Conservation (phyloP, 2,888 invertebrate genomes). For the Isoperla grammatica region DNA sequence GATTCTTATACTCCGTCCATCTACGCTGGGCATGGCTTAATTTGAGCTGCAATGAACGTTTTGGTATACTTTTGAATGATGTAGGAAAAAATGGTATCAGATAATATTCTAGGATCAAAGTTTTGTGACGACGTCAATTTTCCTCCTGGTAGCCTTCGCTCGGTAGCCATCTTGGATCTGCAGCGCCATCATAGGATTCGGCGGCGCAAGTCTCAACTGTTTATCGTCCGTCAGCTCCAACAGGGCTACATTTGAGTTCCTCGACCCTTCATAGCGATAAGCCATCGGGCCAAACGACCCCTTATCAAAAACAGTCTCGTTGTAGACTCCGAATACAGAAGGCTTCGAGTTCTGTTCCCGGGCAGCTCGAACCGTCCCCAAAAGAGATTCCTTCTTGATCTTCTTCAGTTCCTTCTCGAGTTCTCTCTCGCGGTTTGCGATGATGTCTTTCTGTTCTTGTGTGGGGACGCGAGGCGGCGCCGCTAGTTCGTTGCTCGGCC, state of each 20-base stretch:
- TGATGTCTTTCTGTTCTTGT: constrained; percentile 10
- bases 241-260: constrained; percentile 17
- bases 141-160: constrained; percentile 1
- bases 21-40: no score
- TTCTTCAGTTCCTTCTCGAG: constrained; percentile 18
- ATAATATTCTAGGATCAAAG: constrained; percentile 19
- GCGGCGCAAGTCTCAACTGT: constrained; percentile 22
- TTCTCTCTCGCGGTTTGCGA: constrained; percentile 17
- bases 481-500: constrained; percentile 16
- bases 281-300: neutral
- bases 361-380: constrained; percentile 1
- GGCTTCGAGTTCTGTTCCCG: neutral
- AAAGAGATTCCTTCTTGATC: neutral
- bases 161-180: neutral
- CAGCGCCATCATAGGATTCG: constrained; percentile 8
- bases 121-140: constrained; percentile 28
- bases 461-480: neutral
- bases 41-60: no score
- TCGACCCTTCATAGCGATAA: neutral
- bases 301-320: neutral
- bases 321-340: neutral
- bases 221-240: constrained; percentile 29
- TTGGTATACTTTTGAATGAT: no score
- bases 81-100: no score
- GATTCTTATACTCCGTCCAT: no score